Conservation (phyloP, 2,797 vertebrate species). For the Harpagifer antarcticus region DNA sequence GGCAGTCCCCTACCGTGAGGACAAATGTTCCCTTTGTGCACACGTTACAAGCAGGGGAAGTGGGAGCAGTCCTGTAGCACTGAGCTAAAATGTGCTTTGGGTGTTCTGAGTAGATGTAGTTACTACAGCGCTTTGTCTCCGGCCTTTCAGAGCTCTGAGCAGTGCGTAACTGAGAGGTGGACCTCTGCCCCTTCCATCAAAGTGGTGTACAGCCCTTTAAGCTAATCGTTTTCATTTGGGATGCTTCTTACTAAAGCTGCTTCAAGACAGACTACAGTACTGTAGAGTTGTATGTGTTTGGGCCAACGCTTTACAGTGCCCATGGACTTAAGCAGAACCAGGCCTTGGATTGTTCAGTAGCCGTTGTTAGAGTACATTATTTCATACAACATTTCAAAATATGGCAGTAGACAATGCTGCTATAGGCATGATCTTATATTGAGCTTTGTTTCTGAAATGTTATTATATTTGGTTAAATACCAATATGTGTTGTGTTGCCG, state of each 20-base stretch:
- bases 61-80: conserved; percentile 74
- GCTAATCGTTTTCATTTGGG: conserved; percentile 68
- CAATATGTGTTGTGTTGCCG: neutral
- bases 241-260: conserved; percentile 35
- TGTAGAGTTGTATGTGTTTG: conserved; percentile 24
- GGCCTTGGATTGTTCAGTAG: neutral
- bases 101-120: conserved; percentile 79
- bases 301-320: neutral
- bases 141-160: conserved; percentile 65
- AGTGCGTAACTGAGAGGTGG: conserved; percentile 76
- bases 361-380: neutral
- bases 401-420: neutral
- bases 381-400: neutral
- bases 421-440: neutral
- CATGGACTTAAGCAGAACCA: neutral
- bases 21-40: conserved; percentile 86
- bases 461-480: too few species aligned
- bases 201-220: conserved; percentile 62
- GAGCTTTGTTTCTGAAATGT: too few species aligned
- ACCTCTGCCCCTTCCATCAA: conserved; percentile 74
- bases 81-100: conserved; percentile 73
- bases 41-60: conserved; percentile 75
- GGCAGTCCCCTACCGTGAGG: conserved; percentile 81
- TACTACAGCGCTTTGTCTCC: conserved; percentile 75
- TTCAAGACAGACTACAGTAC: conserved; percentile 22